These are phyloP conservation scores for Chymomyza fuscimana DNA, from an alignment of 2,888 invertebrate species.

Conservation along the genomic window DNA sequence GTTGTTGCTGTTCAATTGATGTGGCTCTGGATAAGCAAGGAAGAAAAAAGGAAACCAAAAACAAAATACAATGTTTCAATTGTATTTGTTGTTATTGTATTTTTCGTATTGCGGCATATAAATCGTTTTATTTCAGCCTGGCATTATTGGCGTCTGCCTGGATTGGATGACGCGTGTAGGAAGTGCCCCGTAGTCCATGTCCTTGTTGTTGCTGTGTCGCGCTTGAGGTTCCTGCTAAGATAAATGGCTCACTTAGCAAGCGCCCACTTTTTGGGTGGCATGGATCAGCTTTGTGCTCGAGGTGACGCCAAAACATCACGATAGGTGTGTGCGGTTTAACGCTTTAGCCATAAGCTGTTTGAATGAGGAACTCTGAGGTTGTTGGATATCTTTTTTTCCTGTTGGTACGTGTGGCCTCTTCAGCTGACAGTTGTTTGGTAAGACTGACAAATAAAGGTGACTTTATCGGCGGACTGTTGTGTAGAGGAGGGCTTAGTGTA, in stretches of 20 bases:
- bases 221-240: conserved; percentile 76
- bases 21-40: conserved; percentile 62
- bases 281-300: conserved; percentile 28
- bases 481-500: conserved; percentile 28
- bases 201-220: conserved; percentile 61
- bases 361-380: conserved; percentile 33
- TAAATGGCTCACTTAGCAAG: conserved; percentile 79
- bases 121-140: conserved; percentile 72
- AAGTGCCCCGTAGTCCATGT: conserved; percentile 34
- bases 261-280: conserved; percentile 38
- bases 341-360: conserved; percentile 45
- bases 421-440: conserved; percentile 51
- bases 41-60: conserved; percentile 30
- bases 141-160: conserved; percentile 66
- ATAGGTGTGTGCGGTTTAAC: conserved; percentile 74
- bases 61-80: conserved; percentile 44
- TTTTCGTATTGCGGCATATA: conserved; percentile 68
- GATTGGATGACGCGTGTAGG: conserved; percentile 68
- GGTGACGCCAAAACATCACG: conserved; percentile 50
- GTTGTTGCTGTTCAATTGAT: conserved; percentile 61
- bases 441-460: conserved; percentile 72
- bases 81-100: conserved; percentile 39
- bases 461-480: conserved; percentile 54
- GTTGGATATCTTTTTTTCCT: conserved; percentile 27
- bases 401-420: conserved; percentile 49